Base-by-base conservation (phyloP, 2,113 vertebrate genomes). In the Pterocles gutturalis region DNA sequence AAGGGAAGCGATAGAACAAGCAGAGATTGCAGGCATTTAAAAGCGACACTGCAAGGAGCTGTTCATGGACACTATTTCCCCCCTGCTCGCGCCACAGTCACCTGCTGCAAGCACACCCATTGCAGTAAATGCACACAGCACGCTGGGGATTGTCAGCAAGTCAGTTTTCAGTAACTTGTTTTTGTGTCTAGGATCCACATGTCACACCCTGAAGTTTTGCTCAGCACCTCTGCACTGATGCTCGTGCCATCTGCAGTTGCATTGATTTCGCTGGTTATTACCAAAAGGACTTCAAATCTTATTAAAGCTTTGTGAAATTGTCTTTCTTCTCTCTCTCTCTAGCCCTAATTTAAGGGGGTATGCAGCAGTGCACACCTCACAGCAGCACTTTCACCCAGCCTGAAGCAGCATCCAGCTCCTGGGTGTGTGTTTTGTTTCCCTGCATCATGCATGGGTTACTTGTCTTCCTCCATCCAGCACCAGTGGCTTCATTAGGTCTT, bases 371-470 rank as follows among this genome's bases (percentile, higher is more conserved):
- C 4, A 4, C 3, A 8, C 10, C 38, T 81, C 36, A 16, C 36
- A 85, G 60, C 46, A 82, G n/a, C n/a, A 10, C 33, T 81, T n/a
- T 15, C 10, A 10, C 13, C 49, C 14, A 53, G 41, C 13, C 71
- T 38, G 57, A 34, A 61, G 21, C 16, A 29, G 36, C 33, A 85
- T 45, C 19, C 31, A 43, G 22, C 9, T 53, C 18, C 61, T 33
- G 66, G 12, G 1, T 6, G 8, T 5, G 26, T 5, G 12, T 7
- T 41, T 36, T 43, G 6, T 8, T 49, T 33, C 13, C 34, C 11
- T 5, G 6, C 5, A 3, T 22, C 0, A 0, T 1, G 3, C 0
- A 0, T 16, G 41, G 10, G 38, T 58, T 34, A 16, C 26, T 83
- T 6, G 0, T 16, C 11, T 54, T 83, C 25, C 51, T 61, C 46